These are phyloP conservation scores for Vimba vimba DNA, from an alignment of 2,113 vertebrate genomes.

Conservation along the genomic window DNA sequence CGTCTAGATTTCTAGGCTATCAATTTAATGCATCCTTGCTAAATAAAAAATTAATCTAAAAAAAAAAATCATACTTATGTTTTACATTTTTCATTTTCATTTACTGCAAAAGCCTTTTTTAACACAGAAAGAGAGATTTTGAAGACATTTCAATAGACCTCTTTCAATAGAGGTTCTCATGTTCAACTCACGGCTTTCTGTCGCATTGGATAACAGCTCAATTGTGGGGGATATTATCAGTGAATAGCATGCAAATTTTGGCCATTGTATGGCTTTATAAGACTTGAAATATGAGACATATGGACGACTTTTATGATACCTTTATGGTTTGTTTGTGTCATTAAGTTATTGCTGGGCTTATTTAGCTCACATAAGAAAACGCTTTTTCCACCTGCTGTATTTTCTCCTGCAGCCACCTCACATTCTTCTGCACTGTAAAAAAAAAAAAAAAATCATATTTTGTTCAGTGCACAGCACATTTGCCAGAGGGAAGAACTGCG, in stretches of 20 bases:
- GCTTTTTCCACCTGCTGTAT: neutral
- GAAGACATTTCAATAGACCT: too few species aligned
- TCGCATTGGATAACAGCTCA: neutral
- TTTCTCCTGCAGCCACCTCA: neutral
- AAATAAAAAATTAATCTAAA: too few species aligned
- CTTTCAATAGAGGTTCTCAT: neutral
- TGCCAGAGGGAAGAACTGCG: constrained; percentile 18
- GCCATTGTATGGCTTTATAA: neutral
- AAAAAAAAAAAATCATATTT: neutral
- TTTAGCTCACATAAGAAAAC: neutral
- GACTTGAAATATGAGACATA: neutral
- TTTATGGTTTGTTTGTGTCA: neutral
- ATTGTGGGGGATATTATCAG: neutral
- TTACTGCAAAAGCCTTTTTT: too few species aligned
- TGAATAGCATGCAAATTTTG: neutral
- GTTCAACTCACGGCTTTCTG: neutral
- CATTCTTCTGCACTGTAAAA: neutral
- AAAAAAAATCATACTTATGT: too few species aligned
- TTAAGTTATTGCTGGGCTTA: neutral
- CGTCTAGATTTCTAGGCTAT: too few species aligned
- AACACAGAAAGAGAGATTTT: too few species aligned
- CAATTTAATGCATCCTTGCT: too few species aligned
- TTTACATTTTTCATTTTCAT: too few species aligned
- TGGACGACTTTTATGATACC: neutral
- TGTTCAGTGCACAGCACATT: constrained; percentile 8